Base-by-base conservation (phyloP, 2,113 vertebrate genomes). In the Cochlearius cochlearius region DNA sequence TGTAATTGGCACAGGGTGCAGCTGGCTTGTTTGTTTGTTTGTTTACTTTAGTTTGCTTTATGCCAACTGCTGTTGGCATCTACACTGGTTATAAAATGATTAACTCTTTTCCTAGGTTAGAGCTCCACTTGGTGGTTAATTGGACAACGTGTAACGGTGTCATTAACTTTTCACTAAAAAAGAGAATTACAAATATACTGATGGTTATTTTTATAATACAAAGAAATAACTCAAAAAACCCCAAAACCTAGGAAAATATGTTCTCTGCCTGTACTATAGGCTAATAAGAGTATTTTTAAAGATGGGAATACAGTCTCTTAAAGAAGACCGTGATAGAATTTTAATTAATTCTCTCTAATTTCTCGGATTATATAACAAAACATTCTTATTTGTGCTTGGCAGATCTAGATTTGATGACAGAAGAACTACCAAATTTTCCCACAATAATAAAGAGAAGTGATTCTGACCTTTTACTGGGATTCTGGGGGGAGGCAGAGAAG, bases 101-200 rank as follows among this genome's bases (percentile, higher is more conserved):
- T 76, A 58, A 55, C 90, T 90, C 66, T 97, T 96, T 96, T 97
- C 56, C 68, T 96, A 58, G 62, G 78, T 98, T 98, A 98, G 97
- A 98, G 97, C 98, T 94, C 98, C 98, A 74, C 97, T 60, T 14
- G 83, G 97, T 98, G 98, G 98, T 56, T 78, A 90, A 63, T 71
- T 64, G 53, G 16, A 36, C 9, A 20, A 88, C 49, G 86, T 11
- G 29, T n/a, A 92, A 7, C 4, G 20, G 29, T 67, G 27, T 20
- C 47, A 36, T 16, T 60, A 76, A 76, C 5, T 16, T 83, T 76
- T 84, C 56, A 9, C 22, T 77, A 56, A 43, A 12, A 29, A 71
- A 86, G 80, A n/a, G 5, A 59, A 60, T n/a, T 39, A 21, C 34
- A 66, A 49, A 22, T 17, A 22, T 6, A 58, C 1, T 29, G 7